Percentiles rank a stretch among this genome's conserved stretches.
phyloP scores from a whole-genome alignment of 2,797 vertebrate genomes.

The Neostethus bicornis region DNA sequence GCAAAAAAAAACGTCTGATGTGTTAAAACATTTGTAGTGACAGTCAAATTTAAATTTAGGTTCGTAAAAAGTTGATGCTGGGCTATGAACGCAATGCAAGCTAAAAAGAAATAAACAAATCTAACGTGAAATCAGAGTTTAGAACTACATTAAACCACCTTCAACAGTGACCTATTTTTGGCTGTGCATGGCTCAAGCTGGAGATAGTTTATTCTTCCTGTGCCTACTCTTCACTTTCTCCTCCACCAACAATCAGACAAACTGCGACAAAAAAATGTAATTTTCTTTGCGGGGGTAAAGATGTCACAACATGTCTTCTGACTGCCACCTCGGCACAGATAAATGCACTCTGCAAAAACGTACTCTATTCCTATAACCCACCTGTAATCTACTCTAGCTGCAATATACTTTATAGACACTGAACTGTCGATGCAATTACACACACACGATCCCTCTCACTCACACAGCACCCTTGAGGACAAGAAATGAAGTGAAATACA shows the following conservation, averaged over 20 bases:
- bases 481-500: slow-evolving; percentile 16
- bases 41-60: background rate
- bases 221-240: background rate
- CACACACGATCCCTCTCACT: slow-evolving; percentile 6
- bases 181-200: background rate
- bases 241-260: slow-evolving; percentile 1
- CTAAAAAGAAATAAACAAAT: too few species aligned
- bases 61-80: background rate
- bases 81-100: background rate
- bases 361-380: slow-evolving; percentile 12
- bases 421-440: slow-evolving; percentile 31
- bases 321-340: slow-evolving; percentile 2
- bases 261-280: slow-evolving; percentile 4
- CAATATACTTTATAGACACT: slow-evolving; percentile 35
- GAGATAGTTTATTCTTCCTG: background rate
- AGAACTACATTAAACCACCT: background rate
- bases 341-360: background rate
- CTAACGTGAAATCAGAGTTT: background rate
- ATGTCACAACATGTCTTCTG: background rate
- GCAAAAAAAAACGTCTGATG: background rate
- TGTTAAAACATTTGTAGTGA: background rate
- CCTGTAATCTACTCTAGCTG: slow-evolving; percentile 29
- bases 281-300: slow-evolving; percentile 1
- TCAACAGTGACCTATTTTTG: background rate
- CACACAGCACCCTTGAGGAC: background rate